A percentile compares a stretch with the other conserved stretches of the same genome.
Conservation (phyloP, 2,888 invertebrate species). For the Drosophila kuntzei region DNA sequence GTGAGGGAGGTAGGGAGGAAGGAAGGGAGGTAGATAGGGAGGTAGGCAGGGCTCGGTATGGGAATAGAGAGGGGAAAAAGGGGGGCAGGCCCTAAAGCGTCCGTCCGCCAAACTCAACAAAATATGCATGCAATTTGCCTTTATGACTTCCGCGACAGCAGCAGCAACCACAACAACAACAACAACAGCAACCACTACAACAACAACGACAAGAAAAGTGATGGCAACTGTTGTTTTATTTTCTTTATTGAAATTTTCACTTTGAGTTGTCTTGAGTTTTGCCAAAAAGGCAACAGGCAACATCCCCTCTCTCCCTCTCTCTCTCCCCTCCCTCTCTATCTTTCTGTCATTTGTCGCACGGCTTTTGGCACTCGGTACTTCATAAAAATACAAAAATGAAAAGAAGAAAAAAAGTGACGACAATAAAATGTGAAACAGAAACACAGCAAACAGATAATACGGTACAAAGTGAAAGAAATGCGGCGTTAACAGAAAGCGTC, state of each 20-base stretch:
- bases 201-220: slow-evolving; percentile 38
- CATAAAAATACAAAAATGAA: slow-evolving; percentile 50
- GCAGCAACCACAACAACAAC: slow-evolving; percentile 49
- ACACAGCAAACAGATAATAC: slow-evolving; percentile 70
- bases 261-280: slow-evolving; percentile 55
- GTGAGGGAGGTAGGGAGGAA: background rate
- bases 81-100: slow-evolving; percentile 14
- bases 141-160: slow-evolving; percentile 77
- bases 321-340: background rate
- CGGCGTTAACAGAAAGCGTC: slow-evolving; percentile 76
- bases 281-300: slow-evolving; percentile 63
- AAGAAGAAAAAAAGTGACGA: slow-evolving; percentile 24
- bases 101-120: slow-evolving; percentile 27
- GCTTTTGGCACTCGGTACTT: slow-evolving; percentile 52
- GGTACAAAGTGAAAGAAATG: slow-evolving; percentile 80
- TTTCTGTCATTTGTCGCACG: slow-evolving; percentile 5
- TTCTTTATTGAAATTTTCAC: slow-evolving; percentile 78
- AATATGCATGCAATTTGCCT: slow-evolving; percentile 74
- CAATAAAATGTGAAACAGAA: slow-evolving; percentile 64
- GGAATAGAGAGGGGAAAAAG: background rate
- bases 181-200: slow-evolving; percentile 45
- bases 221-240: slow-evolving; percentile 44
- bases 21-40: background rate
- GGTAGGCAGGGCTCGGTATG: background rate
- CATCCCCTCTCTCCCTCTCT: background rate